Evolutionary conservation across 2,888 invertebrate species (phyloP).

Genomic region (Nipponacmea schrenckii): DNA sequence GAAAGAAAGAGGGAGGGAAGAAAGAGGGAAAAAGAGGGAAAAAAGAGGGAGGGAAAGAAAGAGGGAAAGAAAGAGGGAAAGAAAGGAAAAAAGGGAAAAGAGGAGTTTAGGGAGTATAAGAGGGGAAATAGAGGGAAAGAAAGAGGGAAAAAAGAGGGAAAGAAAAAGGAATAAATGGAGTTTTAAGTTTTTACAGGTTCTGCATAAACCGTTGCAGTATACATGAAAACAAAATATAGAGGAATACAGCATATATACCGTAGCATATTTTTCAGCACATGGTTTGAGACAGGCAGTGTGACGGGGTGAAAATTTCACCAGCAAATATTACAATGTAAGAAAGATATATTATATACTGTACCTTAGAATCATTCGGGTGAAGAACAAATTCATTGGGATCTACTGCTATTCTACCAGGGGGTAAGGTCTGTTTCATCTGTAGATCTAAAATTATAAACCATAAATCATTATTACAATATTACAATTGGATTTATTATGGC

Average conservation of each 20-base stretch:
- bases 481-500: too few species aligned
- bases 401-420: slow-evolving; percentile 23
- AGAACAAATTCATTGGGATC: slow-evolving; percentile 29
- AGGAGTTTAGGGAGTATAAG: too few species aligned
- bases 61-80: neutral
- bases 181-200: too few species aligned
- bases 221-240: neutral
- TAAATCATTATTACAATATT: too few species aligned
- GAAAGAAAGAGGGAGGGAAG: neutral
- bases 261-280: too few species aligned
- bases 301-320: too few species aligned
- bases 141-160: neutral
- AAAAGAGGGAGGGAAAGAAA: neutral
- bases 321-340: too few species aligned
- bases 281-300: too few species aligned
- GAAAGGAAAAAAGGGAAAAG: neutral
- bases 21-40: neutral
- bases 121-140: neutral
- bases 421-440: slow-evolving; percentile 16
- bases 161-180: too few species aligned
- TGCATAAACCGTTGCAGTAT: too few species aligned
- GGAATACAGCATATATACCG: slow-evolving; percentile 9
- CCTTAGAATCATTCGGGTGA: slow-evolving; percentile 22
- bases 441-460: slow-evolving; percentile 17
- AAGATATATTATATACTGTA: too few species aligned